These are phyloP conservation scores for Carassius auratus DNA, from an alignment of 2,113 vertebrate genomes.

Conservation along the genomic window DNA sequence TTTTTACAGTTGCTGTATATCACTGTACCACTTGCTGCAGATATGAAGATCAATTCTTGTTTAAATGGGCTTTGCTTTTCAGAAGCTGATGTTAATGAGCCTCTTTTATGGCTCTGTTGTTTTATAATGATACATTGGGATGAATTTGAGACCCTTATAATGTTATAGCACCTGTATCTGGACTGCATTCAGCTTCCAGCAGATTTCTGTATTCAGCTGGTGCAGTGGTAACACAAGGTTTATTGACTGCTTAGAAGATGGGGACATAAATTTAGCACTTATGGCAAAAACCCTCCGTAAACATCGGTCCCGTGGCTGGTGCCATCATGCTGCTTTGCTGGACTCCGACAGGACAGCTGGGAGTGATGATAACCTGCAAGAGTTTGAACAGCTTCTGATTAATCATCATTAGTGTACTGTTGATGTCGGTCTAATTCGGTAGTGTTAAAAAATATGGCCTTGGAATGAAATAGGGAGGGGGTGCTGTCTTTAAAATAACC, in stretches of 20 bases:
- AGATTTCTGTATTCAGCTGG: slow-evolving; percentile 22
- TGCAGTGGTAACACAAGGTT: slow-evolving; percentile 25
- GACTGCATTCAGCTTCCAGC: not conserved
- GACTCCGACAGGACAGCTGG: slow-evolving; percentile 34
- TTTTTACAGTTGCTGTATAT: not conserved
- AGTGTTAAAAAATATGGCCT: not conserved
- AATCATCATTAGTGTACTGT: slow-evolving; percentile 17
- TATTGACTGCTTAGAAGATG: slow-evolving; percentile 50
- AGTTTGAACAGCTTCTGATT: slow-evolving; percentile 19
- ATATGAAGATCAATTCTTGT: not conserved
- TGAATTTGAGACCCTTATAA: not conserved
- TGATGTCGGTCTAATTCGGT: not conserved
- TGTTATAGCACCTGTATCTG: not conserved
- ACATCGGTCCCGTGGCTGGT: slow-evolving; percentile 52
- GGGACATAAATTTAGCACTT: slow-evolving; percentile 63
- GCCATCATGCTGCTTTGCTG: slow-evolving; percentile 66
- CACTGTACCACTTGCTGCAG: not conserved
- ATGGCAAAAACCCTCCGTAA: slow-evolving; percentile 53
- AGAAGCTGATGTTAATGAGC: not conserved
- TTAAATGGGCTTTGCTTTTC: not conserved
- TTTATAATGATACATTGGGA: not conserved
- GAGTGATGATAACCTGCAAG: slow-evolving; percentile 18
- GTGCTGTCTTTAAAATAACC: not conserved
- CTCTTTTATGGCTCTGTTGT: slow-evolving; percentile 1
- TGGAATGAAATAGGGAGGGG: not conserved